Base-by-base conservation (phyloP, 2,113 vertebrate species). In the Cryptotis parvus region DNA sequence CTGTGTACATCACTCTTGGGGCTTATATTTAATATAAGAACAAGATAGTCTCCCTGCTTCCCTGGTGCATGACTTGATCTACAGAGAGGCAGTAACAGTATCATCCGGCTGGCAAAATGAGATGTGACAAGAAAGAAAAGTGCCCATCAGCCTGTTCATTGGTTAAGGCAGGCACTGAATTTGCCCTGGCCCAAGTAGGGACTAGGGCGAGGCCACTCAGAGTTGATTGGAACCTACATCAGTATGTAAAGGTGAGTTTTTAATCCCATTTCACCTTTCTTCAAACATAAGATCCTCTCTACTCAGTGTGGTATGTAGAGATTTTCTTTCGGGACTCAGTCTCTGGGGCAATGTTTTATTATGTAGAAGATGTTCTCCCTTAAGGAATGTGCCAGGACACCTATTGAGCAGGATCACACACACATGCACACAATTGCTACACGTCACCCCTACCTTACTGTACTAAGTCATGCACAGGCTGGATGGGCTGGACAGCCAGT, bases 11-110 rank as follows among this genome's bases (percentile, higher is more conserved):
- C 90, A 82, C 93, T 95, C 88, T 88, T n/a, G 94, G 93, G 95
- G 94, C 93, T 95, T 88, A 93, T 95, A 95, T 87, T 94, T 96
- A 96, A 92, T 96, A 94, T 94, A 66, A 91, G 88, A 96, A 96
- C 91, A 95, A 88, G 88, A 81, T 78, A 85, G 91, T 88, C 75
- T 93, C 90, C 70, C 82, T 66, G 76, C 91, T 80, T 86, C 39
- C 33, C 90, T 69, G 6, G 82, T 74, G 85, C 90, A 85, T 90
- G 52, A 85, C 66, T 39, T 29, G 26, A 87, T 43, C 70, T 69
- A 78, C 16, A 55, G 90, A 93, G 72, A 94, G 76, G 86, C 78
- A 29, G 78, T 20, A 74, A 77, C 72, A 90, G 88, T 37, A 61
- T 65, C 85, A 35, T 92, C 79, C 3, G 0, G 37, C 87, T 72